Evolutionary conservation across 2,888 invertebrate genomes (phyloP), one percentile per base, ranked within the genome.

Genomic region (Melanotus villosus): DNA sequence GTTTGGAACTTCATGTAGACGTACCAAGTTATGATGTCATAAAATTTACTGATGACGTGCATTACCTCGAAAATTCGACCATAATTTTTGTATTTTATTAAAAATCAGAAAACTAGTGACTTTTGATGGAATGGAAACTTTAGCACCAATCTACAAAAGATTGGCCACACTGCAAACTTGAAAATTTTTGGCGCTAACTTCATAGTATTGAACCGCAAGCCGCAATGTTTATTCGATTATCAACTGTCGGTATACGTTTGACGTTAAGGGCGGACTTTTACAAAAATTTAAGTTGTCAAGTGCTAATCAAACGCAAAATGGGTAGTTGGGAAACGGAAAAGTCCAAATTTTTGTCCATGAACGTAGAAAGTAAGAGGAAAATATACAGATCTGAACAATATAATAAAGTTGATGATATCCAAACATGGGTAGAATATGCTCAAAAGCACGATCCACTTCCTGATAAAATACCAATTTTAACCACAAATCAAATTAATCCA

Each of bases 361-460:
- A 86, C 0, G 34, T 85, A 36, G 86, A 87, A 41, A 88, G 90
- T 30, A 91, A 89, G 80, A 84, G 88, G 23, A 85, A 86, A 70
- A 75, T 84, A 21, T 89, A 88, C 74, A 87, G 85, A 75, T 78
- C 79, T 1, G 80, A 81, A 34, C 83, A 85, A 30, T 86, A 83
- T 59, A 81, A 85, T 16, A n/a, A 14, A 19, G 63, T 88, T 1
- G 82, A 87, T 38, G 79, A 86, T 69, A 84, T 92, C 58, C 85
- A 86, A 36, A 86, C 89, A 16, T 92, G 92, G 91, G 77, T 80
- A 43, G 84, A 85, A 68, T 89, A 89, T 75, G 84, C 85, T 59
- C 69, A 80, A 14, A 76, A 65, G 18, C 32, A 65, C 56, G 16
- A 21, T 16, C n/a, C 62, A 56, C 83, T 68, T 81, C 84, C 77